Evolutionary conservation across 2,113 vertebrate species (phyloP).

Genomic region (Sminthopsis crassicaudata): DNA sequence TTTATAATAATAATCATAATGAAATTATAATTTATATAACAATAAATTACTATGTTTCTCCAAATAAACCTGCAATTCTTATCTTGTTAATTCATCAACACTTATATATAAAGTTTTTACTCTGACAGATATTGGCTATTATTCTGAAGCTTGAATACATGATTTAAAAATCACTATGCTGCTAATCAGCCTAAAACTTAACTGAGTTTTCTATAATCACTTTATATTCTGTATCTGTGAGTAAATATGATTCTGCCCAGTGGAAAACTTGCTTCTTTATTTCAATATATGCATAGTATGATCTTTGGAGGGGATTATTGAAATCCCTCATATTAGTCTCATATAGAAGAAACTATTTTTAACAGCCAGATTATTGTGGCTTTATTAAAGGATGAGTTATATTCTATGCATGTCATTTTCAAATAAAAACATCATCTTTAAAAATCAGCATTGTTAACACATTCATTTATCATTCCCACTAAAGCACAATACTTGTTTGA

Average conservation of each 20-base stretch:
- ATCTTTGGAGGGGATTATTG: background rate
- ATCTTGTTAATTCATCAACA: background rate
- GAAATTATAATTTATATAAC: background rate
- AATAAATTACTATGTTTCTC: background rate
- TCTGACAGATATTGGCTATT: background rate
- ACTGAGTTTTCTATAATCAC: background rate
- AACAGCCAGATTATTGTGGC: background rate
- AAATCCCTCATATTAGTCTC: constrained; percentile 7
- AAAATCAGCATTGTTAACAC: constrained; percentile 51
- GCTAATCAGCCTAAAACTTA: background rate
- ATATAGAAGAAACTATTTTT: background rate
- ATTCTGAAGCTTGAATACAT: constrained; percentile 29
- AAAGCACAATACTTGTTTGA: constrained; percentile 62
- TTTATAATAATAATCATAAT: background rate
- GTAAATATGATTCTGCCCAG: background rate
- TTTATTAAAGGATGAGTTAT: background rate
- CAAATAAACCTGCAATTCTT: background rate
- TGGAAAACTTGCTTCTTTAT: background rate
- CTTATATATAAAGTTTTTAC: background rate
- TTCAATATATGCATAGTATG: background rate
- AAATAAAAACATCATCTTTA: constrained; percentile 32
- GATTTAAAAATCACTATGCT: constrained; percentile 1
- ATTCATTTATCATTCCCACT: constrained; percentile 64
- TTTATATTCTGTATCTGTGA: background rate
- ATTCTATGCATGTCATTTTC: constrained; percentile 3